Evolutionary conservation across 1,140 invertebrate genomes (phyloP).

Genomic region (Riptortus pedestris): DNA sequence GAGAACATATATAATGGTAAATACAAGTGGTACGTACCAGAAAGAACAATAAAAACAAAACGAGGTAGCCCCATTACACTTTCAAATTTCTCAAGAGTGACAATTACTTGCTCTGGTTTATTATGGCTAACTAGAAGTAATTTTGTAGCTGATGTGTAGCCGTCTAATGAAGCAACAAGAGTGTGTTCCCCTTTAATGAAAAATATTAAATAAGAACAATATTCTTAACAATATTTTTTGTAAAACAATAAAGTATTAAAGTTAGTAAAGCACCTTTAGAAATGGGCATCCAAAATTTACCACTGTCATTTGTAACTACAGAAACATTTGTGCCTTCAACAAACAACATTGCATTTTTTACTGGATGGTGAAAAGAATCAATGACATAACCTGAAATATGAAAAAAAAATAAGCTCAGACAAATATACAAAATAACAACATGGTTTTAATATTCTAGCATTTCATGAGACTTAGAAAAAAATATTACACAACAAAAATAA

Average conservation of each 20-base stretch:
- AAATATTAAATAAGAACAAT: neutral
- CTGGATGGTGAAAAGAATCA: slow-evolving; percentile 45
- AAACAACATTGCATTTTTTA: slow-evolving; percentile 44
- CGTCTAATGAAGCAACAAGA: neutral
- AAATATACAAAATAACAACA: slow-evolving; percentile 31
- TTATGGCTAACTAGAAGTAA: slow-evolving; percentile 12
- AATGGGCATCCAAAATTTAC: slow-evolving; percentile 47
- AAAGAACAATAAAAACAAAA: slow-evolving; percentile 57
- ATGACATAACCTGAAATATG: slow-evolving; percentile 47
- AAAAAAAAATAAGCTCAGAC: neutral
- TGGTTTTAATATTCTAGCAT: no score
- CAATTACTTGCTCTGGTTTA: slow-evolving; percentile 45
- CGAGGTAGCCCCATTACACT: slow-evolving; percentile 59
- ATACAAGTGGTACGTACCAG: slow-evolving; percentile 43
- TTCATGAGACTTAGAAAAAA: no score
- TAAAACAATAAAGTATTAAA: no score
- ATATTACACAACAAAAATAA: no score
- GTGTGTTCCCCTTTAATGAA: neutral
- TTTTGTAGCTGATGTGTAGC: slow-evolving; percentile 1
- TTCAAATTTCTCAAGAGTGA: slow-evolving; percentile 54
- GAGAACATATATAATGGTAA: neutral
- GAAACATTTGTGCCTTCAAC: slow-evolving; percentile 40
- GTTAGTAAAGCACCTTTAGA: no score
- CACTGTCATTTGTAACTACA: slow-evolving; percentile 41
- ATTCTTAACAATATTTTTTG: no score